Evolutionary conservation across 2,888 invertebrate genomes (phyloP).

Genomic region (Tenthredo notha): DNA sequence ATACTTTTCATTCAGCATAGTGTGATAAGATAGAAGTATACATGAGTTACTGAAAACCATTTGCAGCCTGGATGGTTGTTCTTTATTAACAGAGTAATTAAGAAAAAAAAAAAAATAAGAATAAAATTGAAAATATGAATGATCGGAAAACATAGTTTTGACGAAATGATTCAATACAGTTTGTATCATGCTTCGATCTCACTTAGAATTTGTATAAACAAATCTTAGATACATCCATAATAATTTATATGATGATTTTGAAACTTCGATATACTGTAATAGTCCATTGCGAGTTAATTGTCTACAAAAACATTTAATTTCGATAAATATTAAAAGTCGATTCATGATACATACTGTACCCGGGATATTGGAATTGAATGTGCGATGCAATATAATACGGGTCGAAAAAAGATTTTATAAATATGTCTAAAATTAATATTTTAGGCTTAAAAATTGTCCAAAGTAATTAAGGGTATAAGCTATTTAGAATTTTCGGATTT

Average conservation of each 20-base stretch:
- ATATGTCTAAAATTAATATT: slow-evolving; percentile 42
- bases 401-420: slow-evolving; percentile 53
- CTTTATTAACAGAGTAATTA: slow-evolving; percentile 1
- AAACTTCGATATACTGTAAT: not conserved
- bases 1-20: slow-evolving; percentile 34
- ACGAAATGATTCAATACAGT: slow-evolving; percentile 33
- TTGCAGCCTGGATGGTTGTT: slow-evolving; percentile 42
- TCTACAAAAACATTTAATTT: not conserved
- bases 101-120: not conserved
- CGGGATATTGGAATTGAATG: slow-evolving; percentile 46
- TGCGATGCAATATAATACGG: slow-evolving; percentile 54
- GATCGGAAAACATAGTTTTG: slow-evolving; percentile 39
- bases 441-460: slow-evolving; percentile 49
- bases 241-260: not conserved
- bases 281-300: not conserved
- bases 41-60: slow-evolving; percentile 42
- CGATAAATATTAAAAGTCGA: not conserved
- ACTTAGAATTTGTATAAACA: not conserved
- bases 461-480: slow-evolving; percentile 35
- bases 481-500: slow-evolving; percentile 29
- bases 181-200: slow-evolving; percentile 31
- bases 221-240: not conserved
- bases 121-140: slow-evolving; percentile 29
- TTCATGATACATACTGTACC: slow-evolving; percentile 39
- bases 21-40: slow-evolving; percentile 40